A percentile compares a stretch with the other conserved stretches of the same genome.
Evolutionary conservation across 1,140 invertebrate genomes (phyloP).

Genomic region (Penaeus vannamei): DNA sequence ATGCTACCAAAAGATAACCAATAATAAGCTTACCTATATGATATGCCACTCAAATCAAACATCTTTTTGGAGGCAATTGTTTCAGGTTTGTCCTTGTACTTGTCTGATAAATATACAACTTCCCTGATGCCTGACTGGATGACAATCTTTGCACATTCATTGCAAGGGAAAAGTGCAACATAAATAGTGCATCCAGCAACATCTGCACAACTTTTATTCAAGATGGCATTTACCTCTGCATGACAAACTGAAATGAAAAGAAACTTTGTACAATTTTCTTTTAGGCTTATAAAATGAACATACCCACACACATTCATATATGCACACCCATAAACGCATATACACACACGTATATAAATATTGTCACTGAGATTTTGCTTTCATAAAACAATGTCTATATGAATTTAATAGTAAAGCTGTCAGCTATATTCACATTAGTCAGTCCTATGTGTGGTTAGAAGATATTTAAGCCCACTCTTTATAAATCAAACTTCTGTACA

Average conservation of each 20-base stretch:
- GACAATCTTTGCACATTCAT: conserved; percentile 78
- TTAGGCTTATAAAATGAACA: background rate
- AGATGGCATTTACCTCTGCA: conserved; percentile 79
- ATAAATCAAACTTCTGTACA: no score
- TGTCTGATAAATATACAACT: conserved; percentile 74
- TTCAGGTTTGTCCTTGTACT: conserved; percentile 70
- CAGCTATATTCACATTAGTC: no score
- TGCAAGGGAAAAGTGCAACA: conserved; percentile 76
- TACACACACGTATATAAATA: no score
- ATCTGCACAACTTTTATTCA: conserved; percentile 76
- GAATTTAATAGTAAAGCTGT: no score
- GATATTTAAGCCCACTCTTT: no score
- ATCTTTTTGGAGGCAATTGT: conserved; percentile 66
- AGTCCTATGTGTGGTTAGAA: no score
- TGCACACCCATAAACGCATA: no score
- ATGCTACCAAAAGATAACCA: background rate
- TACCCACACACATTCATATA: no score
- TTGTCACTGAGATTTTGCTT: no score
- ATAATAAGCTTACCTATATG: conserved; percentile 40
- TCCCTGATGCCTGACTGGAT: conserved; percentile 76
- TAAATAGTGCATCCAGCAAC: conserved; percentile 75
- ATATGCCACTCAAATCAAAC: conserved; percentile 63
- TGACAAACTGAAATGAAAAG: conserved; percentile 75
- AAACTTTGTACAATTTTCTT: background rate
- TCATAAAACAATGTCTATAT: no score